Evolutionary conservation across 1,140 invertebrate genomes (phyloP).

Genomic region (Zelostemma sp.): DNA sequence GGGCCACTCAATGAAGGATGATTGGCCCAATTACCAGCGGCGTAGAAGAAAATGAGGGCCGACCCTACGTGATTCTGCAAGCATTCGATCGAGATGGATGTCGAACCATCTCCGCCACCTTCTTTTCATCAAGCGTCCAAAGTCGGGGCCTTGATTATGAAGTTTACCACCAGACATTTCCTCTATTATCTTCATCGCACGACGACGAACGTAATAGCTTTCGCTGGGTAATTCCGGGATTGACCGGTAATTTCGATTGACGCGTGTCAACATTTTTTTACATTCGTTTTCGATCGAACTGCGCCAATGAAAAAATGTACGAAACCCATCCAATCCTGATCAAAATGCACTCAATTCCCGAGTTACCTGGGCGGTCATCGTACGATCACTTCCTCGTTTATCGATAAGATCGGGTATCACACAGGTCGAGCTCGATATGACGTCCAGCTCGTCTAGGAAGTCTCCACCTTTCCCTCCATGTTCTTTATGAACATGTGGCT

Average conservation of each 20-base stretch:
- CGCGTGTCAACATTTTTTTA: too few species aligned
- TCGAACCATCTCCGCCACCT: conserved; percentile 16
- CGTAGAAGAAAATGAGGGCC: conserved; percentile 55
- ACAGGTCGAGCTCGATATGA: conserved; percentile 25
- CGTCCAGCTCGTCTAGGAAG: conserved; percentile 13
- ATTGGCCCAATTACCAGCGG: conserved; percentile 60
- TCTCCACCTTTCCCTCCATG: conserved; percentile 6
- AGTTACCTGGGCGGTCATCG: too few species aligned
- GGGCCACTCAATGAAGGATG: conserved; percentile 58
- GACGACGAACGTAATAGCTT: background rate
- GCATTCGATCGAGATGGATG: conserved; percentile 24
- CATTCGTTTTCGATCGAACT: too few species aligned
- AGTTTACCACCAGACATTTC: background rate
- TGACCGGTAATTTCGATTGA: conserved; percentile 23
- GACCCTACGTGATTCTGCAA: conserved; percentile 35
- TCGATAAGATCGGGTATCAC: conserved; percentile 52
- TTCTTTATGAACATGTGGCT: conserved; percentile 34
- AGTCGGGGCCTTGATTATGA: background rate
- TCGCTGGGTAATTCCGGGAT: background rate
- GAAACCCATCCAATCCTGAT: too few species aligned
- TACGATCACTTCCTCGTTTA: conserved; percentile 52
- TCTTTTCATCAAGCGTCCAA: background rate
- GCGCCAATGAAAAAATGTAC: too few species aligned
- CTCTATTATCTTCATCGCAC: background rate
- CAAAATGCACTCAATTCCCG: too few species aligned